These are phyloP conservation scores for Pelagia noctiluca DNA, from an alignment of 30 jellyfish, hydroid and myxozoan species.

Conservation along the genomic window DNA sequence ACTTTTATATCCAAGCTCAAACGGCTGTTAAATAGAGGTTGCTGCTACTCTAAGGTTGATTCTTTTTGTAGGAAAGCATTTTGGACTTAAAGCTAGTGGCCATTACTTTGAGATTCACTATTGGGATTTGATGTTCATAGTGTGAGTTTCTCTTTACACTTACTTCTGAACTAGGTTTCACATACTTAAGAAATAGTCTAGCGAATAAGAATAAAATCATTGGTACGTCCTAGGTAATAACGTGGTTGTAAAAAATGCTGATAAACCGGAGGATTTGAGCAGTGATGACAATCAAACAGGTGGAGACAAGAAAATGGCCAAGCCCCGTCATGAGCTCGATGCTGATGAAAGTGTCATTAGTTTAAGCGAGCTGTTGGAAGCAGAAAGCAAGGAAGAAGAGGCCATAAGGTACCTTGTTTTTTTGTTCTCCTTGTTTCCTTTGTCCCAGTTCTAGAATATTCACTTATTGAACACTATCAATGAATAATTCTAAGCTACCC, in stretches of 20 bases:
- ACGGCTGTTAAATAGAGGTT: too few species aligned
- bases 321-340: constrained; percentile 45
- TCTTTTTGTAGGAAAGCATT: too few species aligned
- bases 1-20: too few species aligned
- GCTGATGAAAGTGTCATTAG: constrained; percentile 66
- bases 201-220: too few species aligned
- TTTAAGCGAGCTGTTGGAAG: constrained; percentile 58
- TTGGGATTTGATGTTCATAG: too few species aligned
- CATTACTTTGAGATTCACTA: too few species aligned
- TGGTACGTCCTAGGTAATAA: constrained; percentile 55
- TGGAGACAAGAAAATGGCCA: constrained; percentile 24
- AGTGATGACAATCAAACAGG: not conserved
- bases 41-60: too few species aligned
- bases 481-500: too few species aligned
- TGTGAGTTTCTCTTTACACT: not conserved
- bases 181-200: not conserved
- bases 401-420: constrained; percentile 33
- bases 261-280: constrained; percentile 9
- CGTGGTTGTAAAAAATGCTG: constrained; percentile 58
- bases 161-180: not conserved
- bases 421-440: too few species aligned
- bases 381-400: constrained; percentile 54
- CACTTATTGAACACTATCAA: too few species aligned
- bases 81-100: too few species aligned
- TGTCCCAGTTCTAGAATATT: too few species aligned